Conservation (phyloP, 2,113 vertebrate species). For the Hucho hucho region DNA sequence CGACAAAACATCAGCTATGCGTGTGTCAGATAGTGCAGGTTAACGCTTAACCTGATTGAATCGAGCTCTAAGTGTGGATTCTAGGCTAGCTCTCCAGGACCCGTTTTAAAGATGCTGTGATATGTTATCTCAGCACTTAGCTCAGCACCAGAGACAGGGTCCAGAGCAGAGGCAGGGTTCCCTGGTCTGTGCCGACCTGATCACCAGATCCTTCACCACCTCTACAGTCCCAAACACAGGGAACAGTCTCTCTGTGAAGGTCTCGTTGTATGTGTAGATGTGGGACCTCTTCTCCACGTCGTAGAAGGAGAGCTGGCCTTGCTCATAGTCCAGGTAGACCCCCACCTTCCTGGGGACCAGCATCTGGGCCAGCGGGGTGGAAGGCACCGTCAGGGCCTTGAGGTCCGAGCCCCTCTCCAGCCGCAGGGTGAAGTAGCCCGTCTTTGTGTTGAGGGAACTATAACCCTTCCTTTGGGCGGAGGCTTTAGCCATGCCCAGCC, state of each 20-base stretch:
- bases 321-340: slow-evolving; percentile 74
- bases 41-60: too few relatives aligned
- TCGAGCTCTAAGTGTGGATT: too few relatives aligned
- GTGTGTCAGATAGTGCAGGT: too few relatives aligned
- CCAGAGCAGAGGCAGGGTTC: slow-evolving; percentile 72
- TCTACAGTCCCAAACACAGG: slow-evolving; percentile 77
- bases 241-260: slow-evolving; percentile 71
- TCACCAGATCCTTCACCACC: slow-evolving; percentile 67
- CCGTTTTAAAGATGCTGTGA: background rate
- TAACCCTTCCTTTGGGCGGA: slow-evolving; percentile 78
- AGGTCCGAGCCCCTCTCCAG: slow-evolving; percentile 72
- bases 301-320: slow-evolving; percentile 79
- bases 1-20: too few relatives aligned
- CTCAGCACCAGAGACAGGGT: slow-evolving; percentile 73
- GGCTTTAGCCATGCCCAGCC: slow-evolving; percentile 82
- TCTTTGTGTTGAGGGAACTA: slow-evolving; percentile 64
- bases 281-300: slow-evolving; percentile 70
- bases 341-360: slow-evolving; percentile 65
- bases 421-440: slow-evolving; percentile 72
- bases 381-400: slow-evolving; percentile 70
- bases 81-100: background rate
- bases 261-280: slow-evolving; percentile 73
- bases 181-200: slow-evolving; percentile 55
- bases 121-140: too few relatives aligned
- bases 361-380: slow-evolving; percentile 46